phyloP scores from a whole-genome alignment of 2,797 vertebrate species.

The Danio aesculapii region DNA sequence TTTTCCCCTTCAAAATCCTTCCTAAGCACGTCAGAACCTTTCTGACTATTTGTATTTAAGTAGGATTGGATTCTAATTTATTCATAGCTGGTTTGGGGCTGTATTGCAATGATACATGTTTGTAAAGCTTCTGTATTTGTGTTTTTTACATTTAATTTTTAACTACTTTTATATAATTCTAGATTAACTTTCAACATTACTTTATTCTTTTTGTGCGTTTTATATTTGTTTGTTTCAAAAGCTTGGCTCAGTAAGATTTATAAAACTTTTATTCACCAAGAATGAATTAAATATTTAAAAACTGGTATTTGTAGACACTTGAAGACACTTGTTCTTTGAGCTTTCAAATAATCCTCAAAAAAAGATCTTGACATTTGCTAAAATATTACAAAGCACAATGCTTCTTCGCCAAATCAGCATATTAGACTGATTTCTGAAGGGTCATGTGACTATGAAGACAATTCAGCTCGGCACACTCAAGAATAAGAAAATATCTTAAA shows the following conservation, averaged over 20 bases:
- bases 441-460: not conserved
- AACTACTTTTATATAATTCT: too few species aligned
- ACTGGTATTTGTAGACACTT: not conserved
- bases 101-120: not conserved
- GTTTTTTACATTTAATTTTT: too few species aligned
- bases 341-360: not conserved
- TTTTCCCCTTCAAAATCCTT: slow-evolving; percentile 2
- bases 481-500: too few species aligned
- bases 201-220: not conserved
- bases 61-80: not conserved
- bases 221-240: not conserved
- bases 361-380: not conserved
- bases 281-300: not conserved
- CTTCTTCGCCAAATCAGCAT: not conserved
- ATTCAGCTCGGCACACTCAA: too few species aligned
- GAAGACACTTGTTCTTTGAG: not conserved
- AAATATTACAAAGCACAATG: not conserved
- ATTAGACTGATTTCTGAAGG: not conserved
- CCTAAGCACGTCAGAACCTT: not conserved
- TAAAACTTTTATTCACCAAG: not conserved
- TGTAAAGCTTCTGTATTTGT: not conserved
- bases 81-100: slow-evolving; percentile 3
- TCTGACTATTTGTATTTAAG: slow-evolving; percentile 8
- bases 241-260: not conserved
- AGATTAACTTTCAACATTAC: too few species aligned